A percentile compares a stretch with the other conserved stretches of the same genome.
Conservation (phyloP, 1,140 invertebrate species). For the Papilio aristodemus region DNA sequence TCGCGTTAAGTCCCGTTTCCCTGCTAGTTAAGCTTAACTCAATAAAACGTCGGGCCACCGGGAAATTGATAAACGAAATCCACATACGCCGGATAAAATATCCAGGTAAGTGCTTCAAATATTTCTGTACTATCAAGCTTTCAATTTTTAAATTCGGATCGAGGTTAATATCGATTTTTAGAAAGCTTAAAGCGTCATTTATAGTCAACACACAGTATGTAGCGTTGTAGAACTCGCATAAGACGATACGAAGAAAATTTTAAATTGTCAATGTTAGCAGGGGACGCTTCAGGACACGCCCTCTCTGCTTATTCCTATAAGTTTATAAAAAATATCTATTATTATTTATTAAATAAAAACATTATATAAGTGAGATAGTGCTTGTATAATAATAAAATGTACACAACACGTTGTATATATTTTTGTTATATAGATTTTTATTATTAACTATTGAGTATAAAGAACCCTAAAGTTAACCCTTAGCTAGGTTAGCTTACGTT, state of each 20-base stretch:
- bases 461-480: not conserved
- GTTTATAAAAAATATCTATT: too few relatives aligned
- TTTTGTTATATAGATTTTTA: not conserved
- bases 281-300: too few relatives aligned
- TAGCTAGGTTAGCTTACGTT: conserved; percentile 17
- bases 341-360: too few relatives aligned
- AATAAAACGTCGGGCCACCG: conserved; percentile 9
- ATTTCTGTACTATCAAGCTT: not conserved
- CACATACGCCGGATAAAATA: conserved; percentile 16
- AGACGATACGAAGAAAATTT: too few relatives aligned
- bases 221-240: too few relatives aligned
- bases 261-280: too few relatives aligned
- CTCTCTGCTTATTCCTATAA: too few relatives aligned
- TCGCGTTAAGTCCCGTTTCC: conserved; percentile 12
- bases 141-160: not conserved
- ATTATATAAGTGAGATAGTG: too few relatives aligned
- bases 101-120: conserved; percentile 5
- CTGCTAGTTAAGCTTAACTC: conserved; percentile 14
- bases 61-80: conserved; percentile 17
- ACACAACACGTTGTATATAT: too few relatives aligned
- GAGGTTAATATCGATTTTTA: not conserved
- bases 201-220: not conserved
- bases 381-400: too few relatives aligned
- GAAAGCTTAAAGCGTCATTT: not conserved
- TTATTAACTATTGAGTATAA: not conserved